Percentiles rank a stretch among this genome's conserved stretches.
Evolutionary conservation across 2,113 vertebrate species (phyloP).

Genomic region (Ovis aries): DNA sequence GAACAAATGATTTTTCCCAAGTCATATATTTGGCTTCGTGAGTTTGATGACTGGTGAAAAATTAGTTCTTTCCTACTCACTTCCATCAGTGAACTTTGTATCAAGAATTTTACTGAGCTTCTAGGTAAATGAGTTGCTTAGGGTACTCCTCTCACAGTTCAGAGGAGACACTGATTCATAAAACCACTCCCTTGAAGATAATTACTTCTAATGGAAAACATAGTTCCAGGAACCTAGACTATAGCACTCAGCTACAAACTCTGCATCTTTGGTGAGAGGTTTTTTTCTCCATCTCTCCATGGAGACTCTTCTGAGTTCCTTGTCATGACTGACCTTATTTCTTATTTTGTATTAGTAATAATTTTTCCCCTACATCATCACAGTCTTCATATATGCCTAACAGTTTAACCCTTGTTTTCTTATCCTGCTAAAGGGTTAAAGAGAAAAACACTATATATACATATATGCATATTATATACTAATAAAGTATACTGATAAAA

Average conservation of each 20-base stretch:
- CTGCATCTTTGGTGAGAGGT: neutral
- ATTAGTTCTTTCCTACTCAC: neutral
- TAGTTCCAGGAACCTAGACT: neutral
- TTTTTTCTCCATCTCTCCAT: neutral
- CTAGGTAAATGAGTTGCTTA: neutral
- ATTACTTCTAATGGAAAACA: neutral
- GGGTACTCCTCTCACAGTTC: neutral
- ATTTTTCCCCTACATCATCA: neutral
- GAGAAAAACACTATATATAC: neutral
- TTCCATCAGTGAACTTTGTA: neutral
- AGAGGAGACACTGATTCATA: neutral
- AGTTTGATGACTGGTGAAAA: neutral
- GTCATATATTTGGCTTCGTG: neutral
- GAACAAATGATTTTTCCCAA: neutral
- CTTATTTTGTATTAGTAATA: neutral
- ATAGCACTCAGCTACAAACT: neutral
- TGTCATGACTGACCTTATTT: neutral
- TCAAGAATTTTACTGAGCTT: neutral
- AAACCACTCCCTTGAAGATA: neutral
- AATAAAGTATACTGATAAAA: neutral
- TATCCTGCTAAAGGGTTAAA: neutral
- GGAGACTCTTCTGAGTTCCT: neutral
- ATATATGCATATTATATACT: neutral
- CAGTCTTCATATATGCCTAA: neutral
- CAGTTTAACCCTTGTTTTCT: neutral